These are phyloP conservation scores for Rhineura floridana DNA, from an alignment of 2,113 vertebrate species.

Conservation along the genomic window DNA sequence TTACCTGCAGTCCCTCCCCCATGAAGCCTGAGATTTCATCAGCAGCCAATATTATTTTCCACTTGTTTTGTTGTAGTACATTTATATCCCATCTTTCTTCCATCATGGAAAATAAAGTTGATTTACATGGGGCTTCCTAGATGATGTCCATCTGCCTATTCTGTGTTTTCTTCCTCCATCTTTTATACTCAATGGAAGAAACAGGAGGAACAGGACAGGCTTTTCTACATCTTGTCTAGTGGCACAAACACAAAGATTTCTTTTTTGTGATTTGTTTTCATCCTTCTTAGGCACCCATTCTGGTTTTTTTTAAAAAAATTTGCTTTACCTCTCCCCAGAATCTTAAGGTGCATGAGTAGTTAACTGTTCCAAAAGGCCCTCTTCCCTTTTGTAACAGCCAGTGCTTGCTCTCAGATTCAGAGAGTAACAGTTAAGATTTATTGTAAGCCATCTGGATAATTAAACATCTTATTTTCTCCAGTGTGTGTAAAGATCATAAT, in stretches of 20 bases:
- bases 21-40: background rate
- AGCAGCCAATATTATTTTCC: background rate
- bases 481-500: slow-evolving; percentile 71
- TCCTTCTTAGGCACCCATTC: background rate
- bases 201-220: background rate
- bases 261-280: background rate
- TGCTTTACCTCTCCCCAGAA: slow-evolving; percentile 45
- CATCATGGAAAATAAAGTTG: too few relatives aligned
- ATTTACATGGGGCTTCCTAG: background rate
- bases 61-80: background rate
- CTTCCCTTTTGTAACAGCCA: slow-evolving; percentile 18
- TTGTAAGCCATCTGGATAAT: slow-evolving; percentile 79
- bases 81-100: too few relatives aligned
- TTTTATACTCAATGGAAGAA: background rate
- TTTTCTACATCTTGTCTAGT: background rate
- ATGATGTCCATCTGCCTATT: background rate
- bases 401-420: slow-evolving; percentile 58
- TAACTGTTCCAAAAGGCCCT: slow-evolving; percentile 59
- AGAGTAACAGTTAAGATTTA: slow-evolving; percentile 74
- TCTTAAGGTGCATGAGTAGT: slow-evolving; percentile 38
- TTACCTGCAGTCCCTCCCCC: background rate
- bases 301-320: slow-evolving; percentile 53
- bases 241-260: background rate
- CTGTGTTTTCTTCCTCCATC: background rate
- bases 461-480: slow-evolving; percentile 75